Percentiles rank a stretch among this genome's conserved stretches.
Evolutionary conservation across 1,140 invertebrate genomes (phyloP).

Genomic region (Caenorhabditis tropicalis): DNA sequence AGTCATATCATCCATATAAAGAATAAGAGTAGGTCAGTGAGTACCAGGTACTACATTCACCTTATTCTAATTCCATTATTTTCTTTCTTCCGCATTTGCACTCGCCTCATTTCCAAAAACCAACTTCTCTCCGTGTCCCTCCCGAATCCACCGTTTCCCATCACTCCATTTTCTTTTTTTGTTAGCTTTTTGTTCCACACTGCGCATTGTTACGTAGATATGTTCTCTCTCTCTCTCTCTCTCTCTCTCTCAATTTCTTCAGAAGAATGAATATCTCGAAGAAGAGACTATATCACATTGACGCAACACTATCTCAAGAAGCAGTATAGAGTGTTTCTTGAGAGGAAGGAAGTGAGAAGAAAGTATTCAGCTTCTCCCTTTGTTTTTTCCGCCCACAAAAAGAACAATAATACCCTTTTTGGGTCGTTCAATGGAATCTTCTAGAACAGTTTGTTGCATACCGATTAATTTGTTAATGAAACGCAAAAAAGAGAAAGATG

Average conservation of each 20-base stretch:
- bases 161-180: constrained; percentile 8
- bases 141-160: background rate
- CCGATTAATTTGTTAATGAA: constrained; percentile 38
- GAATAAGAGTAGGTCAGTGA: background rate
- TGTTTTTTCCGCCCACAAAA: too few relatives aligned
- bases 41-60: constrained; percentile 13
- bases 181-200: background rate
- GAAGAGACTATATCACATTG: constrained; percentile 3
- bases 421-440: background rate
- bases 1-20: too few relatives aligned
- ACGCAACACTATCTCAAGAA: constrained; percentile 39
- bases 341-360: too few relatives aligned
- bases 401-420: too few relatives aligned
- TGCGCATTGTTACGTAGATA: constrained; percentile 17
- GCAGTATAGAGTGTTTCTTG: background rate
- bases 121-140: background rate
- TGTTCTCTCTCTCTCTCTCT: background rate
- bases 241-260: background rate
- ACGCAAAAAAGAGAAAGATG: background rate
- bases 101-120: constrained; percentile 42
- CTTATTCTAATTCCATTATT: background rate
- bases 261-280: background rate
- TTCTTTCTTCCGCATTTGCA: background rate
- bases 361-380: background rate
- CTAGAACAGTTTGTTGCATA: constrained; percentile 16